Evolutionary conservation across 2,113 vertebrate species (phyloP), one percentile per base, ranked within the genome.

Genomic region (Bubo scandiacus): DNA sequence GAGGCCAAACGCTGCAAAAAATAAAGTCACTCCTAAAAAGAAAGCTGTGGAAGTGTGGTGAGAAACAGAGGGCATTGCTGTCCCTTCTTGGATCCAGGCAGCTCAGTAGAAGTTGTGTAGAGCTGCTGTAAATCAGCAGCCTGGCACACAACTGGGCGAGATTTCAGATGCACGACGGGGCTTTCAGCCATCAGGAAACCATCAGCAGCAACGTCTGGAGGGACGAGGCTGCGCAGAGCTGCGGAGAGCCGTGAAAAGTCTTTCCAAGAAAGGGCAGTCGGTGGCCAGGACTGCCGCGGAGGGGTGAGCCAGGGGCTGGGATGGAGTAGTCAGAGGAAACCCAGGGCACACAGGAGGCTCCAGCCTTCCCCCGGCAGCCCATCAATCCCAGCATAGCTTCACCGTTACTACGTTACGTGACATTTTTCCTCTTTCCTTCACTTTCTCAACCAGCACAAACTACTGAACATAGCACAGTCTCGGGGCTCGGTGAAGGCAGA

Each of bases 331-430:
- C 58, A 71, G 40, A 43, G 74, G 67, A 62, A 88, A 62, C 12
- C 55, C 70, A 7, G 21, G 34, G 43, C 57, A 77, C 73, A 19
- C 16, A 4, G 26, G 23, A 45, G 49, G 9, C 62, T 73, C 72
- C 6, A 5, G 21, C 5, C 73, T 42, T 70, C 40, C 27, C 45
- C 52, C 40, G 30, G n/a, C 74, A 68, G 63, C 34, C 45, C 3
- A 1, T 45, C 43, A 23, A 25, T 21, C 51, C 72, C 78, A 15
- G 55, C 19, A 1, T 1, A n/a, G 42, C 45, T 77, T 45, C 8
- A 10, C 52, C 8, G 0, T 4, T 7, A 18, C 59, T 6, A 12
- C 20, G 0, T 6, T 5, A 13, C 0, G 4, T 10, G 84, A 36
- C 10, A 1, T 12, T 57, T 40, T 70, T 40, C n/a, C 61, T 40